Evolutionary conservation across 2,888 invertebrate genomes (phyloP).

Genomic region (Chloroclysta siterata): DNA sequence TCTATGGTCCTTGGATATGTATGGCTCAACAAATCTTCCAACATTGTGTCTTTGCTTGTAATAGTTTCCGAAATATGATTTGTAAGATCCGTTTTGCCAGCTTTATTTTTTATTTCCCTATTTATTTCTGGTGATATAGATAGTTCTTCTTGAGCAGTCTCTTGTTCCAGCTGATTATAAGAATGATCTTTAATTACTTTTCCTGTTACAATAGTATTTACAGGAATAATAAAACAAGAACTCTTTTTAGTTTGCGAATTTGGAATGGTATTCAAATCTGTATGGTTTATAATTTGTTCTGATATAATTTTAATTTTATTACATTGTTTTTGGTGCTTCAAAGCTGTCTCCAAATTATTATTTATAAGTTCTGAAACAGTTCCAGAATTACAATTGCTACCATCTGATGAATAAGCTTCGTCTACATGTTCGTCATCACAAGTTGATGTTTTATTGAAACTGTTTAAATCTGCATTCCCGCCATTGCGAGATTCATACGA

Average conservation of each 20-base stretch:
- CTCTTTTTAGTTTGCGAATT: constrained; percentile 20
- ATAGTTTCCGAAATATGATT: neutral
- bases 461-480: constrained; percentile 7
- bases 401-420: constrained; percentile 38
- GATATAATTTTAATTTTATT: constrained; percentile 59
- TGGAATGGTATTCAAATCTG: constrained; percentile 40
- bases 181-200: constrained; percentile 6
- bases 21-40: constrained; percentile 1
- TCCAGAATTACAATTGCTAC: constrained; percentile 29
- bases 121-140: neutral
- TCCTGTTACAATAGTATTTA: constrained; percentile 26
- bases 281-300: constrained; percentile 48
- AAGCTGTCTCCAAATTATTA: constrained; percentile 16
- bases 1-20: neutral
- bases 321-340: constrained; percentile 13
- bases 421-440: constrained; percentile 30
- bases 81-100: neutral
- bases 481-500: constrained; percentile 10
- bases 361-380: constrained; percentile 16
- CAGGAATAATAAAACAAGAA: constrained; percentile 29
- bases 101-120: neutral
- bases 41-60: neutral
- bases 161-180: constrained; percentile 3
- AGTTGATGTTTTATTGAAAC: constrained; percentile 19
- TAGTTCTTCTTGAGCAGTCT: constrained; percentile 11